Evolutionary conservation across 2,888 invertebrate genomes (phyloP), one percentile per base, ranked within the genome.

Genomic region (Prosopocoilus inquinatus): DNA sequence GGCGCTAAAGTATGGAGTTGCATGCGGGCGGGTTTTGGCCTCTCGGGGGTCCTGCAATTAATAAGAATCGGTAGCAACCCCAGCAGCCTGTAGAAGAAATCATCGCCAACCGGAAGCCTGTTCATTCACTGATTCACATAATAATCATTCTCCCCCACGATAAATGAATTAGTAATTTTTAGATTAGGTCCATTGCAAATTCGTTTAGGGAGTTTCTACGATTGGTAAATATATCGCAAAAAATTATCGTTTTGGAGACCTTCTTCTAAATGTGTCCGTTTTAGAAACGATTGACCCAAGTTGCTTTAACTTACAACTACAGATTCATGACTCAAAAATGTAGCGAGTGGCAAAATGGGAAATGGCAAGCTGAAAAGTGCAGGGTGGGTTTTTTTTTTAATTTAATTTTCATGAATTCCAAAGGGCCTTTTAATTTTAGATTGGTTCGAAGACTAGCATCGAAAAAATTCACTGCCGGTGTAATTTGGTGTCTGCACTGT

Each of bases 261-360:
- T 35, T 28, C n/a, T 35, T 11, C 15, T 34, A 3, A n/a, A n/a
- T n/a, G n/a, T 47, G 32, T 35, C 12, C 15, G 13, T 43, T 41
- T 32, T 28, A 50, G 44, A 45, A 51, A n/a, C 15, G n/a, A 16
- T 32, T 16, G 11, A 3, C 33, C 3, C 11, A 33, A 15, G 2
- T 51, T 8, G 44, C 43, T 5, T 35, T 51, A 15, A 44, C 34
- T 8, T 53, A 41, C 39, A 43, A 53, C 12, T 53, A 53, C 43
- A 53, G 13, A 3, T 47, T 47, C 9, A 47, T 20, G 15, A 41
- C 53, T 4, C 39, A 53, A 16, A 53, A 34, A 41, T 53, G 53
- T 12, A 33, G 47, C 1, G 53, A 53, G 15, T 53, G 53, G 53
- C 16, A 15, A 2, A 34, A 34, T 16, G 35, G 33, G 9, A 32